phyloP scores from a whole-genome alignment of 1,140 invertebrate genomes.

The Polypedilum vanderplanki region DNA sequence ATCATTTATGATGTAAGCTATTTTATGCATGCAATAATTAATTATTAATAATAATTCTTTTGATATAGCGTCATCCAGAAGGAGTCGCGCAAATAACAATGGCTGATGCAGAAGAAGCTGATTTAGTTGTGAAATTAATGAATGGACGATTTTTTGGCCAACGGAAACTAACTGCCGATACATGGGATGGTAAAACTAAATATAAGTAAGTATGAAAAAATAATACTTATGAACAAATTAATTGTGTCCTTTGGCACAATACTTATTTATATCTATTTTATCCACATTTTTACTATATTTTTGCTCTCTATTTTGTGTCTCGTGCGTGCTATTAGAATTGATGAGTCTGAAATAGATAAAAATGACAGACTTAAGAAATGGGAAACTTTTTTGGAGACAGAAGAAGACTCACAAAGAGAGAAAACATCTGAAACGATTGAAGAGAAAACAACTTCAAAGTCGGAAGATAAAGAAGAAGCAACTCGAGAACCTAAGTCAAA shows the following conservation, averaged over 20 bases:
- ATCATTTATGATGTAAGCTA: conserved; percentile 89
- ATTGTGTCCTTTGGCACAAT: neutral
- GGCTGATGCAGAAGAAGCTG: conserved; percentile 82
- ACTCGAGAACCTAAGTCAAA: neutral
- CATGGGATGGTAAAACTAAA: conserved; percentile 95
- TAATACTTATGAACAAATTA: no score
- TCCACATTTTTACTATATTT: neutral
- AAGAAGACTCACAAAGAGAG: conserved; percentile 36
- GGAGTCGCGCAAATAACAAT: conserved; percentile 91
- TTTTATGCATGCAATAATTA: conserved; percentile 34
- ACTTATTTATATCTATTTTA: conserved; percentile 25
- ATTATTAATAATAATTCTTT: neutral
- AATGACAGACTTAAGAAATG: conserved; percentile 76
- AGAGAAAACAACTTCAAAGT: neutral
- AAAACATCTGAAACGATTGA: conserved; percentile 30
- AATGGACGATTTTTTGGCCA: conserved; percentile 91
- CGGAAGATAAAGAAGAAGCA: neutral
- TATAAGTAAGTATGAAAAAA: conserved; percentile 74
- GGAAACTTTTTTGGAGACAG: conserved; percentile 72
- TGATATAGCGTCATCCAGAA: conserved; percentile 74
- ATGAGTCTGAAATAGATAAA: conserved; percentile 84
- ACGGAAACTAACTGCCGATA: conserved; percentile 71
- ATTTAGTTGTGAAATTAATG: conserved; percentile 78
- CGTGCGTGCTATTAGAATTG: conserved; percentile 55
- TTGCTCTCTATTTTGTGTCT: no score